Evolutionary conservation across 2,888 invertebrate species (phyloP).

Genomic region (Troilus luridus): DNA sequence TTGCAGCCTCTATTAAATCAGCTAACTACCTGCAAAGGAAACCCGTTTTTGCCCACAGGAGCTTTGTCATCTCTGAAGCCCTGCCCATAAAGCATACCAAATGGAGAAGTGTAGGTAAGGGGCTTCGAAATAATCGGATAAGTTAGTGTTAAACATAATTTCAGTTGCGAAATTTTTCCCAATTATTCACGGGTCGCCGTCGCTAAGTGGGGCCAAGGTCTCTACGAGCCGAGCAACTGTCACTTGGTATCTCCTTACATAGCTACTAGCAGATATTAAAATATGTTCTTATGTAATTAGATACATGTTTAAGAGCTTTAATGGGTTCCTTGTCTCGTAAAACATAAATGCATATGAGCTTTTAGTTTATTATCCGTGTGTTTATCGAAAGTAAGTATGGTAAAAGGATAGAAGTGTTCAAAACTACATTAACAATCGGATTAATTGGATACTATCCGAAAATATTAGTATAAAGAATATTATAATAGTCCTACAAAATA

Average conservation of each 20-base stretch:
- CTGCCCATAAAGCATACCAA: constrained; percentile 2
- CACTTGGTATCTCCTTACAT: background rate
- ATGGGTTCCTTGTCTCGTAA: too few relatives aligned
- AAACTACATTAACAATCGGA: too few relatives aligned
- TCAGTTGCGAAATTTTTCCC: constrained; percentile 13
- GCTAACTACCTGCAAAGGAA: background rate
- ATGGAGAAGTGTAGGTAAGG: background rate
- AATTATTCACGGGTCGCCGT: background rate
- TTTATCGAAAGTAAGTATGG: too few relatives aligned
- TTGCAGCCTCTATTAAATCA: constrained; percentile 14
- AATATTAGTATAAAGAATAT: too few relatives aligned
- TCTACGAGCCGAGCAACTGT: background rate
- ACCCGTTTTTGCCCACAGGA: constrained; percentile 1
- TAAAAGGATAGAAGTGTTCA: too few relatives aligned
- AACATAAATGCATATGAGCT: too few relatives aligned
- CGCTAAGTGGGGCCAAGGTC: constrained; percentile 33
- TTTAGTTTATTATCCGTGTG: too few relatives aligned
- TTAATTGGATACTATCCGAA: too few relatives aligned
- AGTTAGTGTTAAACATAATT: background rate
- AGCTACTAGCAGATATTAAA: background rate
- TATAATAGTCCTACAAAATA: too few relatives aligned
- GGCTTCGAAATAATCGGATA: constrained; percentile 26
- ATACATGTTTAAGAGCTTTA: background rate
- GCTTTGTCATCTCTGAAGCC: background rate
- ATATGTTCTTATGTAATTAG: background rate